Base-by-base conservation (phyloP, 2,888 invertebrate genomes). In the Apotomis capreana region DNA sequence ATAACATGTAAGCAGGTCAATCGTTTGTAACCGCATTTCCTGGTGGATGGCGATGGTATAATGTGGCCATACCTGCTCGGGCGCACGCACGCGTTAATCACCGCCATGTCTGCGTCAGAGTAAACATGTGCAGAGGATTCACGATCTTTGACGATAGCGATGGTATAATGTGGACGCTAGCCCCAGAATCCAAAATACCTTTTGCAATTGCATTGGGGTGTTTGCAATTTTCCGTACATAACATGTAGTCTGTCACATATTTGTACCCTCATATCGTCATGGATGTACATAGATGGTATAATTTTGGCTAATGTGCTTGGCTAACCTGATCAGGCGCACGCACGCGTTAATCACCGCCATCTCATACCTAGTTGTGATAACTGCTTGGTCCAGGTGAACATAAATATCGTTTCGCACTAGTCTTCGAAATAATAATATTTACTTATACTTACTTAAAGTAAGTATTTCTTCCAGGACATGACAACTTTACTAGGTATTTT, bases 11-110 rank as follows among this genome's bases (percentile, higher is more conserved):
- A 49, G 4, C 49, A 9, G 58, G 67, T 58, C 49, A 37, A 49
- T 49, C 0, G 36, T 49, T 10, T 9, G 8, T 10, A 9, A 6
- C 49, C 49, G 49, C 9, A 49, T 49, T 49, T 10, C 9, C 49
- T 44, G 26, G 10, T 49, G 12, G 49, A 49, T 9, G 49, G 9
- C 9, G 49, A 58, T n/a, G 51, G 61, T n/a, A 46, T 73, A 70
- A 70, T 67, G 57, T 57, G 49, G 65, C 15, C 65, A 65, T 73
- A 62, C 57, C 61, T 70, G 70, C 65, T 54, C n/a, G 40, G 36
- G 52, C 63, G 61, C 70, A 74, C 74, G 74, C 70, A 68, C 57
- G 52, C 67, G 55, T 64, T 74, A 74, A 74, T 74, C 70, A 70
- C 70, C 58, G 46, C 62, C 13, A 10, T 55, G 74, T 44, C 57